Percentiles rank a stretch among this genome's conserved stretches.
These are phyloP conservation scores for Hirundo rustica DNA, from an alignment of 2,797 vertebrate genomes.

Conservation along the genomic window DNA sequence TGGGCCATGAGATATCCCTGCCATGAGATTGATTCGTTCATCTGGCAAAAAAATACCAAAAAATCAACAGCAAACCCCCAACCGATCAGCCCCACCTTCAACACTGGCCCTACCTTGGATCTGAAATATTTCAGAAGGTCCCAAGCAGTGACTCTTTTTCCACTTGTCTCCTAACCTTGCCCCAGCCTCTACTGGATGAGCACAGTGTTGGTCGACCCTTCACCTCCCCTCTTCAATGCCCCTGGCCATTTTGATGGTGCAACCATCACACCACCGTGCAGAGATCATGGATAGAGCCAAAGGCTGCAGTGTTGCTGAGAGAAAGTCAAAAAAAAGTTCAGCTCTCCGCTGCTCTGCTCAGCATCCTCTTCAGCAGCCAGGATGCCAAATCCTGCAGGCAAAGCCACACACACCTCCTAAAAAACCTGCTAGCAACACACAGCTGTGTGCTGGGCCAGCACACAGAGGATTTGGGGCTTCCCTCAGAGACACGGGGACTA, in stretches of 20 bases:
- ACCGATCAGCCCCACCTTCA: background rate
- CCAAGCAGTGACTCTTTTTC: background rate
- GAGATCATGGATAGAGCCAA: background rate
- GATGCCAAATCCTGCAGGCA: background rate
- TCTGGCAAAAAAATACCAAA: background rate
- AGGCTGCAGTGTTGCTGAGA: background rate
- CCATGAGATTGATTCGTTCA: background rate
- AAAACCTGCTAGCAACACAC: background rate
- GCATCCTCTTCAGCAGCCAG: background rate
- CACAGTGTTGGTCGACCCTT: fast-evolving
- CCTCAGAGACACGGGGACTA: background rate
- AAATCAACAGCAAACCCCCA: background rate
- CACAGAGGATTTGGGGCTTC: background rate
- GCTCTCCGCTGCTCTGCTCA: background rate
- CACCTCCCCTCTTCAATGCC: background rate
- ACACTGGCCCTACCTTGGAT: background rate
- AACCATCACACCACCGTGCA: background rate
- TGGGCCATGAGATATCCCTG: background rate
- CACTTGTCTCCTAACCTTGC: background rate
- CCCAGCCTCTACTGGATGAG: background rate
- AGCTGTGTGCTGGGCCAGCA: background rate
- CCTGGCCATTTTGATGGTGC: background rate
- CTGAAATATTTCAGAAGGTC: background rate
- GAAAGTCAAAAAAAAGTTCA: fast-evolving
- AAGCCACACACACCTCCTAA: background rate